Conservation (phyloP, 2,113 vertebrate genomes). For the Tachuris rubrigastra region DNA sequence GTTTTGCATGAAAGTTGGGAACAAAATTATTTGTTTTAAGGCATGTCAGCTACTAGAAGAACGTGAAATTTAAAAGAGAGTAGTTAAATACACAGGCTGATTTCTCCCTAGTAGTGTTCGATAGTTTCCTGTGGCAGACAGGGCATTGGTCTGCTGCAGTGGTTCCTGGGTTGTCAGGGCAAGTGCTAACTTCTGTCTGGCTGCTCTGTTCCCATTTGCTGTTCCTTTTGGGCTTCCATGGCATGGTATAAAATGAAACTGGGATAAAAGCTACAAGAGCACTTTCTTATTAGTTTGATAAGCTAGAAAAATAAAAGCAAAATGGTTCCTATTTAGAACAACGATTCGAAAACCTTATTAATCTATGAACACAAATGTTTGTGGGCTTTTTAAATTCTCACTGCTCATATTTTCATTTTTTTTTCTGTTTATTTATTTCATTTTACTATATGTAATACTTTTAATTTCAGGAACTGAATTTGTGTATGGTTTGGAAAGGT, state of each 20-base stretch:
- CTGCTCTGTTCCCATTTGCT: background rate
- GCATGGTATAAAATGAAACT: background rate
- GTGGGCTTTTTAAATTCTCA: background rate
- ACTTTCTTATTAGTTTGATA: background rate
- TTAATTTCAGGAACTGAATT: background rate
- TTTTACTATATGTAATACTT: background rate
- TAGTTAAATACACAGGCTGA: background rate
- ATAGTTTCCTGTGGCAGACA: background rate
- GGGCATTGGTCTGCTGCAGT: background rate
- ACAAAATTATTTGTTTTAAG: background rate
- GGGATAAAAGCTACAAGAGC: background rate
- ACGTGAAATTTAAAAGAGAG: background rate
- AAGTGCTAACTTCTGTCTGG: background rate
- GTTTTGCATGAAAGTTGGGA: background rate
- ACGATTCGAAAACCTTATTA: background rate
- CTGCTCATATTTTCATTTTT: background rate
- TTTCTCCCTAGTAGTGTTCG: background rate
- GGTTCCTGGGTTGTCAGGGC: background rate
- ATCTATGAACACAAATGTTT: background rate
- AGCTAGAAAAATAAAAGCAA: background rate
- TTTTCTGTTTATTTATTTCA: background rate
- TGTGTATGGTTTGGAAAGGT: background rate
- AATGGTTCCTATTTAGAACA: background rate
- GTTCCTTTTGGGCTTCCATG: background rate
- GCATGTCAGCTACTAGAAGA: background rate